Conservation (phyloP, 2,797 vertebrate species). For the Poeciliopsis paucimaculata region DNA sequence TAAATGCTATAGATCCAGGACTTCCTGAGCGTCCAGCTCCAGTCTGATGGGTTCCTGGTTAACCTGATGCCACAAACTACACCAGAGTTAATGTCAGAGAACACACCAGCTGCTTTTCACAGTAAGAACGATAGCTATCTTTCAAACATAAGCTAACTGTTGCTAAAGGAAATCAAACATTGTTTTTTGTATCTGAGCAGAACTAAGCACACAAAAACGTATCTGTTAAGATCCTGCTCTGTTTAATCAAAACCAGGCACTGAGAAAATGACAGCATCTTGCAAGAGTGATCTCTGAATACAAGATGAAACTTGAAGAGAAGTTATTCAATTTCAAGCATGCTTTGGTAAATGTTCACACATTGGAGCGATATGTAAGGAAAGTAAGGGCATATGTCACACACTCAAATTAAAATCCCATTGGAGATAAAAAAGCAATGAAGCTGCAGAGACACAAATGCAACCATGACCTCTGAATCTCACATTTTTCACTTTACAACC, state of each 20-base stretch:
- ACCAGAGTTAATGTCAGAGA: constrained; percentile 26
- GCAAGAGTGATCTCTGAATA: constrained; percentile 6
- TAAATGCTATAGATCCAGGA: not conserved
- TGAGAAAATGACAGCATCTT: constrained; percentile 8
- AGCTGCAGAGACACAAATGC: not conserved
- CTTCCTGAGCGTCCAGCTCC: constrained; percentile 13
- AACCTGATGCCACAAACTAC: constrained; percentile 28
- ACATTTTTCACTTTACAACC: not conserved
- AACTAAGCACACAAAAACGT: not conserved
- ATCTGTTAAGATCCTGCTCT: constrained; percentile 3
- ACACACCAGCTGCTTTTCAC: constrained; percentile 27
- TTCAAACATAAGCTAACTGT: not conserved
- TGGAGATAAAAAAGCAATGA: not conserved
- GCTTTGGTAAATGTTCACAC: constrained; percentile 16
- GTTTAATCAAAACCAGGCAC: constrained; percentile 26
- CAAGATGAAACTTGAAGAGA: constrained; percentile 28
- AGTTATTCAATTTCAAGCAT: constrained; percentile 22
- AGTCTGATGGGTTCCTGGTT: constrained; percentile 30
- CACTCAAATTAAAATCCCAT: not conserved
- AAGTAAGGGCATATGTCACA: constrained; percentile 10
- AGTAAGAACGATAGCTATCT: constrained; percentile 12
- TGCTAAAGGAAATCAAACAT: not conserved
- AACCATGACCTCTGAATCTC: not conserved
- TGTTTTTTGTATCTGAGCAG: not conserved
- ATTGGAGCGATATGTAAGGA: constrained; percentile 15